Conservation (phyloP, 2,888 invertebrate genomes). For the Nymphalis urticae region DNA sequence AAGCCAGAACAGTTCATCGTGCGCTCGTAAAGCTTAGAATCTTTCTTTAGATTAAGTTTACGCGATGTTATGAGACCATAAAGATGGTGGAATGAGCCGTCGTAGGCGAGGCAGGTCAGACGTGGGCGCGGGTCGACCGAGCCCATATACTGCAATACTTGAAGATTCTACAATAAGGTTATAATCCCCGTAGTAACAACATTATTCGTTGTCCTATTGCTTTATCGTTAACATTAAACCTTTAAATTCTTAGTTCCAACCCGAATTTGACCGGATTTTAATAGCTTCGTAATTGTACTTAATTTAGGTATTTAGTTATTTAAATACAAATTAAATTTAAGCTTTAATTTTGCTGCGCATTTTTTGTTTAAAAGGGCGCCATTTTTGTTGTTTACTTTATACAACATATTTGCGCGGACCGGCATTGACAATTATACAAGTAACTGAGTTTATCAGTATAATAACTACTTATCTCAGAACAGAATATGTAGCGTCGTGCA, state of each 20-base stretch:
- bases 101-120: slow-evolving; percentile 55
- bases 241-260: too few species aligned
- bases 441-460: too few species aligned
- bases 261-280: too few species aligned
- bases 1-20: slow-evolving; percentile 43
- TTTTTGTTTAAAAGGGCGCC: too few species aligned
- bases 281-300: too few species aligned
- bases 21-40: slow-evolving; percentile 61
- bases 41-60: slow-evolving; percentile 64
- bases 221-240: too few species aligned
- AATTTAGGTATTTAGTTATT: too few species aligned
- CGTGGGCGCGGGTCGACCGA: slow-evolving; percentile 51
- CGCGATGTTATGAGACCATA: slow-evolving; percentile 58
- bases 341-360: too few species aligned
- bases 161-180: slow-evolving; percentile 14
- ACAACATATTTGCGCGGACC: too few species aligned
- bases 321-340: too few species aligned
- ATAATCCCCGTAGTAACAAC: slow-evolving; percentile 18
- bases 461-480: background rate
- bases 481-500: background rate
- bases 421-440: too few species aligned
- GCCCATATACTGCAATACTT: slow-evolving; percentile 30
- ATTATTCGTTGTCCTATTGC: slow-evolving; percentile 4
- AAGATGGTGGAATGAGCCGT: slow-evolving; percentile 47
- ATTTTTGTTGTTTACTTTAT: too few species aligned